Conservation (phyloP, 1,140 invertebrate genomes). For the Carposina sasakii region DNA sequence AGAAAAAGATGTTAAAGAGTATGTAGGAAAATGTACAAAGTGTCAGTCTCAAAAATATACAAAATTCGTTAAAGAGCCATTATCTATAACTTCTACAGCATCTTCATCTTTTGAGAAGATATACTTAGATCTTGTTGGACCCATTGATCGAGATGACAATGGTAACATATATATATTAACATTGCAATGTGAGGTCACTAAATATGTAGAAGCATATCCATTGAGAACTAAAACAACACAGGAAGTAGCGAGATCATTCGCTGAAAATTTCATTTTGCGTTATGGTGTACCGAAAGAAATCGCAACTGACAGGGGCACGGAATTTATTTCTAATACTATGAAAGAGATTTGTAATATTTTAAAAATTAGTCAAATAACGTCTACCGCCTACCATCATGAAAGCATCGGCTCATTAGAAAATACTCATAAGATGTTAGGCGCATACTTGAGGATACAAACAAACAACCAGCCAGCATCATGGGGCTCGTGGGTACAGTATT, state of each 20-base stretch:
- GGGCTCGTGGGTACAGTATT: constrained; percentile 3
- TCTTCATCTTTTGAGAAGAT: constrained; percentile 1
- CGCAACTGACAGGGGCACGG: constrained; percentile 4
- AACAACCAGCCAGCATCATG: constrained; percentile 2
- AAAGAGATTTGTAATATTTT: constrained; percentile 5
- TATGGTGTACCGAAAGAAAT: constrained; percentile 5
- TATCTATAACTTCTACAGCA: constrained; percentile 1
- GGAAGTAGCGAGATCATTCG: constrained; percentile 4
- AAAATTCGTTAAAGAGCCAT: background rate
- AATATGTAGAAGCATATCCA: constrained; percentile 6
- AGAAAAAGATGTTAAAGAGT: constrained; percentile 4
- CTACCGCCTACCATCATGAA: constrained; percentile 7
- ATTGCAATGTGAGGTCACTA: constrained; percentile 3
- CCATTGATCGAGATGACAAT: constrained; percentile 5
- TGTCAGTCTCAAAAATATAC: constrained; percentile 8
- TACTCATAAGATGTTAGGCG: constrained; percentile 2
- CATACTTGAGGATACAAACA: constrained; percentile 2
- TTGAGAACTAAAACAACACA: background rate
- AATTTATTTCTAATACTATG: constrained; percentile 1
- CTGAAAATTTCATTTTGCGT: constrained; percentile 1
- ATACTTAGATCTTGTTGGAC: constrained; percentile 7
- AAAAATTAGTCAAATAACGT: constrained; percentile 5
- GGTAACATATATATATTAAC: constrained; percentile 6
- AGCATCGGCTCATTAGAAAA: constrained; percentile 5
- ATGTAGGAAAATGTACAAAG: background rate